phyloP scores from a whole-genome alignment of 2,888 invertebrate species.

The Agonopterix arenella region DNA sequence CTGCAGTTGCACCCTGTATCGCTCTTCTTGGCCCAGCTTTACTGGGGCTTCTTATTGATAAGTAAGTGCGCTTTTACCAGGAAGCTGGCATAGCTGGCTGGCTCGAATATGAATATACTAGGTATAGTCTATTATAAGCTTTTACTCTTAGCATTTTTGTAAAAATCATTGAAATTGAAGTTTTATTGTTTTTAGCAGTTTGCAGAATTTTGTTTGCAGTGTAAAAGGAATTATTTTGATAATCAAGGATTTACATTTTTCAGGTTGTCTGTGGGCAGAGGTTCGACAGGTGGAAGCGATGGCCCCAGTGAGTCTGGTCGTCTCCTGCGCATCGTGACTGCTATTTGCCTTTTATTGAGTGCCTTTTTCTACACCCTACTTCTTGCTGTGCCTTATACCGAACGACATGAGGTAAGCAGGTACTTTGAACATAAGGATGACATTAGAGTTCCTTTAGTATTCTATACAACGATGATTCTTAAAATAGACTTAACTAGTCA shows the following conservation, averaged over 20 bases:
- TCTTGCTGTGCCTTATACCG: conserved; percentile 80
- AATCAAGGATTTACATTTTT: background rate
- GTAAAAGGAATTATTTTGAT: no score
- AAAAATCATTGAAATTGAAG: no score
- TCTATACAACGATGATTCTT: no score
- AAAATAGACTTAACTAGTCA: no score
- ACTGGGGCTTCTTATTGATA: conserved; percentile 87
- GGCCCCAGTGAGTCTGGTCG: conserved; percentile 76
- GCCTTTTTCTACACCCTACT: conserved; percentile 83
- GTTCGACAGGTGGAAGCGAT: conserved; percentile 63
- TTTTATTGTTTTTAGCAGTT: no score
- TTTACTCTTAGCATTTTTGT: no score
- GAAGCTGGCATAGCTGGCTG: no score
- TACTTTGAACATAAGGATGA: background rate
- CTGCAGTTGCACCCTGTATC: conserved; percentile 86
- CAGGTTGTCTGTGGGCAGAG: conserved; percentile 68
- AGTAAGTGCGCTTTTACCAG: conserved; percentile 56
- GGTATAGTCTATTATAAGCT: background rate
- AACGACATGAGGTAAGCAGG: conserved; percentile 69
- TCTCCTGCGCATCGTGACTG: conserved; percentile 82
- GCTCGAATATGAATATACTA: background rate
- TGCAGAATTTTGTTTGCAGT: no score
- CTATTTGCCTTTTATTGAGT: conserved; percentile 80
- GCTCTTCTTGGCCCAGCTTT: conserved; percentile 87
- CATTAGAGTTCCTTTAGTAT: no score